Base-by-base conservation (phyloP, 2,797 vertebrate genomes). In the Hapalemur alaotrensis region DNA sequence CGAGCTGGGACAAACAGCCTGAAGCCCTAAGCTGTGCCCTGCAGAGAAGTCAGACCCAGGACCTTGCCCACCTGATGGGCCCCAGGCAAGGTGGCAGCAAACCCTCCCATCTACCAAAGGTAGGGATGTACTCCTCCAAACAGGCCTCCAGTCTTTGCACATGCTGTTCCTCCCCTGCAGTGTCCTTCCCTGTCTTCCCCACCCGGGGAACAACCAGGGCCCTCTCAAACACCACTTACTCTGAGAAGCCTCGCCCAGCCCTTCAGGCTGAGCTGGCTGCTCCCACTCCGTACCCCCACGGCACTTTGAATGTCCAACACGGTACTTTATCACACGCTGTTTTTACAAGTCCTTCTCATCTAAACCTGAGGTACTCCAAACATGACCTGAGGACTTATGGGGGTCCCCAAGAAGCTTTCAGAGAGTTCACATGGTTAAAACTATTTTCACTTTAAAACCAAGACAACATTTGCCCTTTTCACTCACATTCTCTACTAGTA, bases 261-360 rank as follows among this genome's bases (percentile, higher is more conserved):
- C 11, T 41, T 38, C 28, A 28, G 61, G 84, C 70, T 35, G 43
- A 41, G 72, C 46, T 6, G 84, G 65, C 38, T 65, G 32, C 12
- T 22, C 13, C 50, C n/a, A 13, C 61, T 35, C 54, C 4, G 1
- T 1, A 11, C 23, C 52, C 32, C 30, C 8, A 3, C 0, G 12
- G 13, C 7, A 22, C 14, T 20, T 0, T 2, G 7, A 23, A 63
- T 3, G 0, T 18, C 14, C 41, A n/a, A 7, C 30, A 20, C 3
- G 5, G 18, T 13, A 54, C 50, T 61, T 90, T 43, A 22, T 38
- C 73, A n/a, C 63, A 50, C 3, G 13, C 43, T 20, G 38, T 32
- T 69, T 41, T 69, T 41, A 59, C 20, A 52, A 73, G 65, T 80
- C 69, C 61, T 75, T 11, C n/a, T n/a, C 78, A 18, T 18, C 35